Evolutionary conservation across 2,797 vertebrate species (phyloP).

Genomic region (Oophaga sylvatica): DNA sequence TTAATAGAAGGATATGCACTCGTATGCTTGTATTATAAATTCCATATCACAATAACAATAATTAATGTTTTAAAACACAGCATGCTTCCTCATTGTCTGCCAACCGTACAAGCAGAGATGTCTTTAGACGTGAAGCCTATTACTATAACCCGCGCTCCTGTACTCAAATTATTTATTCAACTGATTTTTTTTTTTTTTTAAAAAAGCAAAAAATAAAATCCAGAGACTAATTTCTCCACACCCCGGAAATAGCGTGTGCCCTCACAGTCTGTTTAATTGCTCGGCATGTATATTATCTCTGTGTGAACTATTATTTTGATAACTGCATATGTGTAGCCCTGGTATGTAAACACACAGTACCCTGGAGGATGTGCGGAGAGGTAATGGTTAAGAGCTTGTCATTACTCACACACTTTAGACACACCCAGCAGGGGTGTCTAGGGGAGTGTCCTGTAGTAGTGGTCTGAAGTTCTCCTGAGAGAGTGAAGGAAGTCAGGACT

Average conservation of each 20-base stretch:
- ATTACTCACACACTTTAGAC: too few species aligned
- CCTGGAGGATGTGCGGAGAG: too few species aligned
- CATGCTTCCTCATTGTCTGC: neutral
- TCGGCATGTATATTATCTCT: constrained; percentile 20
- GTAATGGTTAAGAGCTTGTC: too few species aligned
- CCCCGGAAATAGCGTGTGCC: neutral
- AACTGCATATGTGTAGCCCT: too few species aligned
- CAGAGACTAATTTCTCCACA: constrained; percentile 28
- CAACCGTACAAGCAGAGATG: neutral
- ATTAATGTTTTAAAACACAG: neutral
- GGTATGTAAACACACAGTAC: too few species aligned
- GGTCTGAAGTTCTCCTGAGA: too few species aligned
- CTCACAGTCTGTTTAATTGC: constrained; percentile 40
- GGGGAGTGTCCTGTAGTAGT: too few species aligned
- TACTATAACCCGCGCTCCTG: constrained; percentile 4
- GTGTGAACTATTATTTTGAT: constrained; percentile 12
- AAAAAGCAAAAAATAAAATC: constrained; percentile 20
- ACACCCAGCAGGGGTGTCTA: too few species aligned
- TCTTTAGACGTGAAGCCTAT: constrained; percentile 2
- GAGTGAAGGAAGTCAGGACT: too few species aligned
- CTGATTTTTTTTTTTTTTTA: neutral
- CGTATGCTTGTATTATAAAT: neutral
- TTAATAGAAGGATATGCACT: neutral
- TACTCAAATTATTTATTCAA: constrained; percentile 33
- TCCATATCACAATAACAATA: neutral